These are phyloP conservation scores for Pomacea canaliculata DNA, from an alignment of 2,888 invertebrate genomes.

Conservation along the genomic window DNA sequence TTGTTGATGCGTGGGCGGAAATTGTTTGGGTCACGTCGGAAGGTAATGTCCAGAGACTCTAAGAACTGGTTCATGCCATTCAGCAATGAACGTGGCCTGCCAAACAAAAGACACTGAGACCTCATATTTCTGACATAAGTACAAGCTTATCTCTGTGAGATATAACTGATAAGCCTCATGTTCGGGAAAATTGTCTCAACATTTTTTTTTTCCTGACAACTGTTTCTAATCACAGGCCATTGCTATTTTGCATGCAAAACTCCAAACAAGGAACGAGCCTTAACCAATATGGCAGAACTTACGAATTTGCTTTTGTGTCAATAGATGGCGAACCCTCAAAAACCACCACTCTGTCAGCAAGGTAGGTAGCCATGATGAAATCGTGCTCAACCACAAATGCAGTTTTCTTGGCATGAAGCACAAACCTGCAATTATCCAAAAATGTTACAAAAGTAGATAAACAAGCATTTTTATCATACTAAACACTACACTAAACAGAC, in stretches of 20 bases:
- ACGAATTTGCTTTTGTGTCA: slow-evolving; percentile 86
- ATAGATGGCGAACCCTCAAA: slow-evolving; percentile 96
- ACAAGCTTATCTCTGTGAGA: background rate
- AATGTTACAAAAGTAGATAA: background rate
- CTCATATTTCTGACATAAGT: too few relatives aligned
- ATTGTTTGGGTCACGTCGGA: slow-evolving; percentile 98
- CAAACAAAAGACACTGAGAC: slow-evolving; percentile 30
- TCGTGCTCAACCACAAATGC: slow-evolving; percentile 99
- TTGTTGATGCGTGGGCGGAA: slow-evolving; percentile 99
- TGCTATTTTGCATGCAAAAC: too few relatives aligned
- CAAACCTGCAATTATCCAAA: slow-evolving; percentile 76
- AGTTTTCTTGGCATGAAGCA: slow-evolving; percentile 98
- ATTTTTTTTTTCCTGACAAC: background rate
- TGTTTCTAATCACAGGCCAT: slow-evolving; percentile 29
- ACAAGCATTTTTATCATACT: background rate
- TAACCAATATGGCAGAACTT: slow-evolving; percentile 28
- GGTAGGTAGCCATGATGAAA: slow-evolving; percentile 99
- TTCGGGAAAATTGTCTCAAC: slow-evolving; percentile 38
- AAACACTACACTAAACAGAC: too few relatives aligned
- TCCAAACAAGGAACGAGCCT: background rate
- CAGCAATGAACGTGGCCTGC: slow-evolving; percentile 84
- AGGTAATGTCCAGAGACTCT: slow-evolving; percentile 94
- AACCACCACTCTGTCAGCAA: slow-evolving; percentile 97
- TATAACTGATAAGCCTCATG: slow-evolving; percentile 26
- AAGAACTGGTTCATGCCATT: slow-evolving; percentile 99